Evolutionary conservation across 2,888 invertebrate species (phyloP).

Genomic region (Lasioglossum morio): DNA sequence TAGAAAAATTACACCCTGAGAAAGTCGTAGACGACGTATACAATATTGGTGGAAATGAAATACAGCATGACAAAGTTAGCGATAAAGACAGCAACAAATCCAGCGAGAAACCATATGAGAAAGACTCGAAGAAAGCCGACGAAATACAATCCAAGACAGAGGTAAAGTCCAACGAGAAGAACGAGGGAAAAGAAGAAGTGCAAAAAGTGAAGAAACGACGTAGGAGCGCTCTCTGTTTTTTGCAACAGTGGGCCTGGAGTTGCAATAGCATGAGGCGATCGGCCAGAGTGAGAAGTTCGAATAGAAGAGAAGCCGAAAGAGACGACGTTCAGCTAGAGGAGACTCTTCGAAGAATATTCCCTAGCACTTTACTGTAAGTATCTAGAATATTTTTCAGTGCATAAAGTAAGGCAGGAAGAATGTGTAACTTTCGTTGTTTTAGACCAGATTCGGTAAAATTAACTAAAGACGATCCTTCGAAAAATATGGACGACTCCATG

Average conservation of each 20-base stretch:
- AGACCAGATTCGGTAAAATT: constrained; percentile 83
- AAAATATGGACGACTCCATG: constrained; percentile 86
- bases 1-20: constrained; percentile 81
- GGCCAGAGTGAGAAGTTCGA: constrained; percentile 84
- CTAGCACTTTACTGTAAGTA: constrained; percentile 86
- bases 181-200: constrained; percentile 85
- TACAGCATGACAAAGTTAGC: constrained; percentile 81
- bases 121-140: constrained; percentile 71
- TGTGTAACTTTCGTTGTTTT: constrained; percentile 49
- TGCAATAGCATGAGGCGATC: constrained; percentile 85
- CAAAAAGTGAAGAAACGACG: constrained; percentile 88
- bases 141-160: constrained; percentile 72
- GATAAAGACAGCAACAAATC: constrained; percentile 79
- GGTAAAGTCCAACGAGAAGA: constrained; percentile 81
- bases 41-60: constrained; percentile 69
- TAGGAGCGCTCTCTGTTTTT: constrained; percentile 89
- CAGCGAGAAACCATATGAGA: constrained; percentile 72
- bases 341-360: constrained; percentile 89
- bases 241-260: constrained; percentile 93
- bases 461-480: constrained; percentile 84
- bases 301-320: constrained; percentile 86
- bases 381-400: constrained; percentile 30
- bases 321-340: constrained; percentile 89
- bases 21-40: constrained; percentile 69
- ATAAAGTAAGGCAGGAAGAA: constrained; percentile 22